Evolutionary conservation across 1,140 invertebrate genomes (phyloP).

Genomic region (Dryas iulia): DNA sequence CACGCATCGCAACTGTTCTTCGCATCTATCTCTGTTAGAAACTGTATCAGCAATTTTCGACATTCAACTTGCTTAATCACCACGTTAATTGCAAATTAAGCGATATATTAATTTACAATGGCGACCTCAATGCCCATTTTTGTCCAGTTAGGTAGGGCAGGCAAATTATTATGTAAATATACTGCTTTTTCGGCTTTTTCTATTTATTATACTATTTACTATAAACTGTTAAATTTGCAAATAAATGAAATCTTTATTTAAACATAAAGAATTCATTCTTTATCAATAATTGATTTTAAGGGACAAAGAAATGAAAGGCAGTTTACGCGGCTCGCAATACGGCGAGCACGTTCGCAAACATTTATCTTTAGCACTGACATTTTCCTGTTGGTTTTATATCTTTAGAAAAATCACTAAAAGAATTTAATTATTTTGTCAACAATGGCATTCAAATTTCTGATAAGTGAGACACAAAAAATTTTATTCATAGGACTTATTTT

Average conservation of each 20-base stretch:
- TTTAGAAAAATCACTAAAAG: background rate
- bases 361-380: background rate
- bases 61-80: background rate
- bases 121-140: constrained; percentile 2
- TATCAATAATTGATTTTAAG: background rate
- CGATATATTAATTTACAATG: constrained; percentile 25
- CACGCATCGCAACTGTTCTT: constrained; percentile 6
- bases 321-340: background rate
- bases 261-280: background rate
- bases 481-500: background rate
- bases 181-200: background rate
- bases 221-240: too few species aligned
- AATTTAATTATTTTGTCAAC: background rate
- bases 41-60: background rate
- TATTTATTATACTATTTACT: too few species aligned
- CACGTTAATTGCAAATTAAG: background rate
- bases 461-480: background rate
- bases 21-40: background rate
- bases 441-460: background rate
- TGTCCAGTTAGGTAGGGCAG: background rate
- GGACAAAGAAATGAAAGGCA: background rate
- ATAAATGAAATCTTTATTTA: too few species aligned
- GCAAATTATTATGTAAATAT: background rate
- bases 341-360: background rate
- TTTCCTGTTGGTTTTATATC: background rate